These are phyloP conservation scores for Sebastes oblongus DNA, from an alignment of 2,797 vertebrate genomes.

Conservation along the genomic window DNA sequence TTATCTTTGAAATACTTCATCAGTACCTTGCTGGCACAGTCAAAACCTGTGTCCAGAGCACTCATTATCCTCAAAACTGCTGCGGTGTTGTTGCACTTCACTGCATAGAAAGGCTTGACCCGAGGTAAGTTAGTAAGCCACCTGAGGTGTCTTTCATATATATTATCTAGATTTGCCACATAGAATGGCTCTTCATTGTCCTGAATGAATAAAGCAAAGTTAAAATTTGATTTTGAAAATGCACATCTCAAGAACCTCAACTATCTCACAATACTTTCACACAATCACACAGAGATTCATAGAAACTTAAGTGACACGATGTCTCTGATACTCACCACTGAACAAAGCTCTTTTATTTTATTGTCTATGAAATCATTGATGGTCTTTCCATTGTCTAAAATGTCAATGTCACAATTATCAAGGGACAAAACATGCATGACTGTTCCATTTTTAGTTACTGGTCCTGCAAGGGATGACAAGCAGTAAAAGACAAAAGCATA, in stretches of 20 bases:
- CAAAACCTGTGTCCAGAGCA: constrained; percentile 82
- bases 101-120: constrained; percentile 81
- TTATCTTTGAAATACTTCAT: constrained; percentile 1
- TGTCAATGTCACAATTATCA: not conserved
- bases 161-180: constrained; percentile 78
- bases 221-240: not conserved
- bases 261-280: too few relatives aligned
- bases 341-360: constrained; percentile 8
- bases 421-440: not conserved
- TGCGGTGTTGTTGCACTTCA: constrained; percentile 82
- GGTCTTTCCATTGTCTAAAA: constrained; percentile 11
- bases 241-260: not conserved
- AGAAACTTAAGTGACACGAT: too few relatives aligned
- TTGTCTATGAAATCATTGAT: constrained; percentile 5
- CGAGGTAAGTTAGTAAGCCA: constrained; percentile 81
- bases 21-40: constrained; percentile 85
- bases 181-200: constrained; percentile 73
- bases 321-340: constrained; percentile 4
- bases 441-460: not conserved
- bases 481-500: not conserved
- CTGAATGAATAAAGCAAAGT: constrained; percentile 47
- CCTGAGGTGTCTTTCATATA: constrained; percentile 77
- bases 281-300: not conserved
- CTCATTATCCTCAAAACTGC: constrained; percentile 36
- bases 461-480: not conserved